A percentile compares a stretch with the other conserved stretches of the same genome.
Conservation (phyloP, 2,113 vertebrate genomes). For the Pelusios castaneus region DNA sequence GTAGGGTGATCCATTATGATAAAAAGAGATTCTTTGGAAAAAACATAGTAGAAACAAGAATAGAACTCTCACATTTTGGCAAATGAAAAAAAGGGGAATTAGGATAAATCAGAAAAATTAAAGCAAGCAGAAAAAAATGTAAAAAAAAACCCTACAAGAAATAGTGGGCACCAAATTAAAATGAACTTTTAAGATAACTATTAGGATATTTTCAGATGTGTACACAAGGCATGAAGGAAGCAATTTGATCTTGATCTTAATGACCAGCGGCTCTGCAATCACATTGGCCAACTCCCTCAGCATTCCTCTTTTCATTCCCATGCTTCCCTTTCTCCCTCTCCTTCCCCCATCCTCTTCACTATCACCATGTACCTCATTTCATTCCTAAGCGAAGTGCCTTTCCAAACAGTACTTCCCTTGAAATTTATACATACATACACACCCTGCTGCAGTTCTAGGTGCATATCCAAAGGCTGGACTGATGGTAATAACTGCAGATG, state of each 20-base stretch:
- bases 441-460: neutral
- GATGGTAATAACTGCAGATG: neutral
- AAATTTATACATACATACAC: constrained; percentile 66
- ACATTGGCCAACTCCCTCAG: no score
- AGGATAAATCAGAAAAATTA: neutral
- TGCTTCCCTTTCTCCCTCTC: no score
- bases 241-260: constrained; percentile 29
- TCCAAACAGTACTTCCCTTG: neutral
- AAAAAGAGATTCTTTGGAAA: neutral
- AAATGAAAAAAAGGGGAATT: fast-evolving
- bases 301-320: no score
- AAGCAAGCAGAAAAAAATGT: neutral
- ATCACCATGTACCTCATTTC: no score
- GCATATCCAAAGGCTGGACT: neutral
- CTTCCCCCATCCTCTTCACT: no score
- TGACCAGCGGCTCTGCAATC: no score
- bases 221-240: neutral
- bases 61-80: no score
- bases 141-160: neutral
- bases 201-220: neutral
- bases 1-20: neutral
- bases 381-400: no score
- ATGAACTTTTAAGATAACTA: neutral
- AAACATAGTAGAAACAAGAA: neutral
- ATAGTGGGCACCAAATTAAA: neutral